Base-by-base conservation (phyloP, 2,888 invertebrate species). In the Pammene aurita region DNA sequence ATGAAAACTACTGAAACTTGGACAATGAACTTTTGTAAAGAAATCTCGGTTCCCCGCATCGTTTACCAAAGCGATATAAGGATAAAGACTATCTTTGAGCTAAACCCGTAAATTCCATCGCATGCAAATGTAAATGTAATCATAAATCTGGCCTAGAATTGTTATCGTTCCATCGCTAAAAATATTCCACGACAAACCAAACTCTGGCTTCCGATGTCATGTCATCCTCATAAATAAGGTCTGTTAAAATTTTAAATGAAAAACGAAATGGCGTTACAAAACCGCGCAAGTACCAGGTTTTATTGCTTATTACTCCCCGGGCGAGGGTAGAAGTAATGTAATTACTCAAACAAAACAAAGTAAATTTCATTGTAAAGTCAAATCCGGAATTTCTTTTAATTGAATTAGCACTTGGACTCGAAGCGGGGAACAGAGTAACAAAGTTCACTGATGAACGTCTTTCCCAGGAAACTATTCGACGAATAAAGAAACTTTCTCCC, bases 331-430 rank as follows among this genome's bases (percentile, higher is more conserved):
- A 64, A 63, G 63, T 68, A 68, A 68, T 63, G 63, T 64, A 68
- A 68, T 68, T 68, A 68, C 65, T 69, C 65, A 69, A 69, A 65
- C 60, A 65, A 67, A 65, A 69, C 65, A 69, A 65, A 65, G 69
- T 65, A 55, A 60, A 68, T 64, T 64, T 57, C 63, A 64, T 69
- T 60, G 64, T 69, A 60, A 58, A 66, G 66, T 66, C 72, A 74
- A 74, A 74, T 72, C 73, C 71, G 72, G 78, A 78, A 78, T 72
- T 74, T 76, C 76, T 83, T 82, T 81, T 83, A 85, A 86, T 86
- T 82, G 75, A 85, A 84, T 87, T 87, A 85, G 80, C 85, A 85
- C 79, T 73, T 72, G 35, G 74, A 72, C 73, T 77, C 76, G 73
- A 84, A 84, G 79, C 63, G 72, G 64, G 72, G 68, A 75, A 75